Percentiles rank a stretch among this genome's conserved stretches.
Evolutionary conservation across 1,140 invertebrate species (phyloP).

Genomic region (Pteromalus puparum): DNA sequence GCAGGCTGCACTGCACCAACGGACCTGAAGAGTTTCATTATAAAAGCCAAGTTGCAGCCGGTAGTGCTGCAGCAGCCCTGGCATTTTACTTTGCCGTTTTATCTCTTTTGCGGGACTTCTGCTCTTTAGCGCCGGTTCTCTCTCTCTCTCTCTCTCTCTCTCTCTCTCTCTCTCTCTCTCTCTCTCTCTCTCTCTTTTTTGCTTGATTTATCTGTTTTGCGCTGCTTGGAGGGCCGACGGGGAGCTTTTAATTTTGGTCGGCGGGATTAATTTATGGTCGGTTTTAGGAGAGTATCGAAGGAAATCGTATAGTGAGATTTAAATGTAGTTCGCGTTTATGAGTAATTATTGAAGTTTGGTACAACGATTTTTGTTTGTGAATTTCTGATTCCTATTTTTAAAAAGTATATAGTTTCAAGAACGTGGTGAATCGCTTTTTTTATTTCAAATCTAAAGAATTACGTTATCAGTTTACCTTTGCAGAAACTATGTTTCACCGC

Average conservation of each 20-base stretch:
- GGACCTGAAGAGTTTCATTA: slow-evolving; percentile 63
- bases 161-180: not conserved
- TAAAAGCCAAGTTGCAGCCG: slow-evolving; percentile 64
- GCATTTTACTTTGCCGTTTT: slow-evolving; percentile 41
- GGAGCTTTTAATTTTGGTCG: not conserved
- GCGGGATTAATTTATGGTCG: not conserved
- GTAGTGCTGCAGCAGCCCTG: not conserved
- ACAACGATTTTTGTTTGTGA: not conserved
- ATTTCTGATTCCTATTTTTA: no score
- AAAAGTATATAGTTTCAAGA: no score
- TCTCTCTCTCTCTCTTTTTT: not conserved
- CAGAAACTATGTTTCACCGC: no score
- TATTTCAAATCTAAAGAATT: no score
- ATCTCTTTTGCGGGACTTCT: not conserved
- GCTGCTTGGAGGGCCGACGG: no score
- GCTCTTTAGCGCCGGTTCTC: not conserved
- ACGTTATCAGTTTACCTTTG: no score
- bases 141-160: not conserved
- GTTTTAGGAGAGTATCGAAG: not conserved
- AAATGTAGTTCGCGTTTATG: not conserved
- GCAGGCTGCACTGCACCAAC: not conserved
- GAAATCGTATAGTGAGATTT: not conserved
- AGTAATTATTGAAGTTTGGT: not conserved
- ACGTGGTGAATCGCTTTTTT: no score
- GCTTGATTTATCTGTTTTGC: slow-evolving; percentile 9